Percentiles rank a stretch among this genome's conserved stretches.
Conservation (phyloP, 2,888 invertebrate genomes). For the Dione juno region DNA sequence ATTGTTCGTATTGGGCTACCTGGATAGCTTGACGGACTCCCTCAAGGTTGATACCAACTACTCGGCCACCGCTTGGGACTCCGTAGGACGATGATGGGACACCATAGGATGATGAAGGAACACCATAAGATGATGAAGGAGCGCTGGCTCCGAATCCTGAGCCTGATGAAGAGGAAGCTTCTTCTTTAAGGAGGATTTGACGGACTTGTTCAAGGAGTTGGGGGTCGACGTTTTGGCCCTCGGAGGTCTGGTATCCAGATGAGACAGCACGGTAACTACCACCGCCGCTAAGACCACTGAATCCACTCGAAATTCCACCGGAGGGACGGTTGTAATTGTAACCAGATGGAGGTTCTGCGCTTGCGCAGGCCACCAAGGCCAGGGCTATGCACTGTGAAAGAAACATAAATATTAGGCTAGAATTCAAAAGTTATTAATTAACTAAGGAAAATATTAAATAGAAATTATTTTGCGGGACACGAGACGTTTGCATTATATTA, state of each 20-base stretch:
- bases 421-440: neutral
- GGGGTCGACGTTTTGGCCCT: conserved; percentile 91
- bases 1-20: conserved; percentile 92
- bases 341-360: conserved; percentile 90
- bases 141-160: conserved; percentile 79
- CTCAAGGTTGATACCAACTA: conserved; percentile 93
- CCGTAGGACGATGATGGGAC: conserved; percentile 85
- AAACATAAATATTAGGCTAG: conserved; percentile 51
- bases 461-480: too few relatives aligned
- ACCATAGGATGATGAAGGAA: conserved; percentile 87
- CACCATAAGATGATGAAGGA: conserved; percentile 86
- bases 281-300: conserved; percentile 76
- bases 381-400: conserved; percentile 89
- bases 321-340: conserved; percentile 90
- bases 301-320: conserved; percentile 74
- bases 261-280: conserved; percentile 90
- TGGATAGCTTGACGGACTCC: conserved; percentile 94
- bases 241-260: conserved; percentile 90
- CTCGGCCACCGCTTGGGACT: conserved; percentile 85
- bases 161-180: conserved; percentile 85
- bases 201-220: conserved; percentile 92
- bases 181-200: conserved; percentile 92
- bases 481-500: too few relatives aligned
- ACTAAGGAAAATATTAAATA: neutral
- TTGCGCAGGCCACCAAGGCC: conserved; percentile 89